These are phyloP conservation scores for Paramormyrops hopkinsi DNA, from an alignment of 2,797 vertebrate genomes.

Conservation along the genomic window DNA sequence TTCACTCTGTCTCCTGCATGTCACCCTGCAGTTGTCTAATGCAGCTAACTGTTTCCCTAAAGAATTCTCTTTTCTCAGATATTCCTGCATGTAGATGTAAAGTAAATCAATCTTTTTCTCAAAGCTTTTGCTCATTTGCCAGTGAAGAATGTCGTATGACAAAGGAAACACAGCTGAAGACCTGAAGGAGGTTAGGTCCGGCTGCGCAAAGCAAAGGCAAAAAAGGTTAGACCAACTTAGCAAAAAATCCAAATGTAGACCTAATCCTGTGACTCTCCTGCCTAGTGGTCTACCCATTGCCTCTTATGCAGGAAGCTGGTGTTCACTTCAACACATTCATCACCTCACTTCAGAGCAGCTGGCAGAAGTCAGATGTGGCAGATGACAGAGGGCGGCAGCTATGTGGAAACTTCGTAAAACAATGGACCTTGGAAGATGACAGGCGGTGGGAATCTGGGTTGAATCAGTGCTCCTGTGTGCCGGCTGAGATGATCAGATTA, in stretches of 20 bases:
- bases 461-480: neutral
- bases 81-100: neutral
- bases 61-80: neutral
- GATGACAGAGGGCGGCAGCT: neutral
- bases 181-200: neutral
- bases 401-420: neutral
- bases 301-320: neutral
- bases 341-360: neutral
- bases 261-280: neutral
- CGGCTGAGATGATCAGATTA: neutral
- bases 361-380: neutral
- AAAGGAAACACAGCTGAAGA: neutral
- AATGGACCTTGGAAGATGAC: neutral
- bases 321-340: neutral
- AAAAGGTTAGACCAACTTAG: neutral
- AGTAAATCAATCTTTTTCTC: neutral
- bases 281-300: too few species aligned
- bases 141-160: neutral
- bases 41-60: neutral
- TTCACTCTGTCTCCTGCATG: neutral
- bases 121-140: neutral
- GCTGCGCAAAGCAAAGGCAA: neutral
- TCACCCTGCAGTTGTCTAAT: neutral
- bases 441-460: neutral
- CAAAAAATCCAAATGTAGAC: neutral